Evolutionary conservation across 2,888 invertebrate genomes (phyloP).

Genomic region (Ashinkailepas kermadecensis): DNA sequence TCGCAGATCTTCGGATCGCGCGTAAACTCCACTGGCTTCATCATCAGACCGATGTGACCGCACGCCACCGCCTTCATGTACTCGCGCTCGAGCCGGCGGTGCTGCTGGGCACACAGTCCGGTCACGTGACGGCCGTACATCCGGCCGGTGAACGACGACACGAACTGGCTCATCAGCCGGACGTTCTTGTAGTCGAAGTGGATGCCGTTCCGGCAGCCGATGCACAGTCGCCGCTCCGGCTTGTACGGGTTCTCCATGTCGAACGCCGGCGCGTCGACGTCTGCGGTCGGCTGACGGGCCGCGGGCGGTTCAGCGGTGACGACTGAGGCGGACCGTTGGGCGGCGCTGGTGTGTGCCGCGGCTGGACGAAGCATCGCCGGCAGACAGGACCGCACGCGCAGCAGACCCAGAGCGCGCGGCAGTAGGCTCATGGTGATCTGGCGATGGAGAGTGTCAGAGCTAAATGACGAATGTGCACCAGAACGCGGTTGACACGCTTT

Average conservation of each 20-base stretch:
- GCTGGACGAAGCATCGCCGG: neutral
- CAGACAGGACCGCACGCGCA: neutral
- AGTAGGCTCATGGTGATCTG: constrained; percentile 6
- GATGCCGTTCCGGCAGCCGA: constrained; percentile 75
- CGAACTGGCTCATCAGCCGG: constrained; percentile 84
- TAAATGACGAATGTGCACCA: too few species aligned
- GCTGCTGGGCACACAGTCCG: constrained; percentile 77
- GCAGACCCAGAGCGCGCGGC: neutral
- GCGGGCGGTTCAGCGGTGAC: neutral
- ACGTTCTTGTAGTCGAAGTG: constrained; percentile 84
- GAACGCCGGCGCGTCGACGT: neutral
- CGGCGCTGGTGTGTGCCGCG: neutral
- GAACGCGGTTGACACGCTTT: too few species aligned
- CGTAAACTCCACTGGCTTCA: constrained; percentile 69
- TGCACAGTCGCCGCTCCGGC: constrained; percentile 62
- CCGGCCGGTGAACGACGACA: constrained; percentile 87
- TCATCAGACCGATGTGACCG: constrained; percentile 67
- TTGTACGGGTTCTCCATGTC: constrained; percentile 58
- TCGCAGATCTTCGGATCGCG: constrained; percentile 87
- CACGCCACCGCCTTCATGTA: neutral
- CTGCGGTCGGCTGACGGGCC: neutral
- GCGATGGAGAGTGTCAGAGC: neutral
- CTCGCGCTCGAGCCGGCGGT: constrained; percentile 42
- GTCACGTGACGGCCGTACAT: constrained; percentile 90
- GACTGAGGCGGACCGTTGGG: neutral